phyloP scores from a whole-genome alignment of 2,113 vertebrate species.

The Nycticorax nycticorax region DNA sequence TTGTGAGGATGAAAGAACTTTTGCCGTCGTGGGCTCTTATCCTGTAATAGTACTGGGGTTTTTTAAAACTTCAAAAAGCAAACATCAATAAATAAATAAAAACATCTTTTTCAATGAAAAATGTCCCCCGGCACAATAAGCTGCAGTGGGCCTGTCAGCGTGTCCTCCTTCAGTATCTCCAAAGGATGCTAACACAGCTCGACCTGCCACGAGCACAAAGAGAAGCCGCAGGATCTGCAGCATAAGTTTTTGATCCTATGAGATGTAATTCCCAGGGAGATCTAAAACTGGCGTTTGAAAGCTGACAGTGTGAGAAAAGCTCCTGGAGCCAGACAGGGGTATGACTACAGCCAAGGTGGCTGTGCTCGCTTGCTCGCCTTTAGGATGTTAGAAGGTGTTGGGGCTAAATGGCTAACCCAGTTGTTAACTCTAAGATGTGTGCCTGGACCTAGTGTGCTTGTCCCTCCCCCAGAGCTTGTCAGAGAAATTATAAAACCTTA shows the following conservation, averaged over 20 bases:
- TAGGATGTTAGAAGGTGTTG: not conserved
- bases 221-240: not conserved
- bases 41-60: not conserved
- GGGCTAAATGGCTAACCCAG: not conserved
- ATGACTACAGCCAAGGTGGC: not conserved
- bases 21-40: not conserved
- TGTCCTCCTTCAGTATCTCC: not conserved
- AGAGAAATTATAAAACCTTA: not conserved
- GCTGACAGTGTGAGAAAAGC: not conserved
- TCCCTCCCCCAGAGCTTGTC: not conserved
- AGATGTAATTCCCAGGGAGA: not conserved
- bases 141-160: not conserved
- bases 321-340: not conserved
- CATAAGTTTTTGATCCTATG: not conserved
- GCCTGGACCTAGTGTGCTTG: not conserved
- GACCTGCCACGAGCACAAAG: not conserved
- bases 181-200: not conserved
- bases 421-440: not conserved
- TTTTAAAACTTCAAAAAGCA: constrained; percentile 9
- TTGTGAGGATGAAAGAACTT: constrained; percentile 33
- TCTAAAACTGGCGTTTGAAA: not conserved
- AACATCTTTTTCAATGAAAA: not conserved
- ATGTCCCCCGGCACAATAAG: not conserved
- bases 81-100: constrained; percentile 40
- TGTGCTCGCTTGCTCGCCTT: rapidly evolving